Conservation (phyloP, 2,888 invertebrate genomes). For the Athripsodes cinereus region DNA sequence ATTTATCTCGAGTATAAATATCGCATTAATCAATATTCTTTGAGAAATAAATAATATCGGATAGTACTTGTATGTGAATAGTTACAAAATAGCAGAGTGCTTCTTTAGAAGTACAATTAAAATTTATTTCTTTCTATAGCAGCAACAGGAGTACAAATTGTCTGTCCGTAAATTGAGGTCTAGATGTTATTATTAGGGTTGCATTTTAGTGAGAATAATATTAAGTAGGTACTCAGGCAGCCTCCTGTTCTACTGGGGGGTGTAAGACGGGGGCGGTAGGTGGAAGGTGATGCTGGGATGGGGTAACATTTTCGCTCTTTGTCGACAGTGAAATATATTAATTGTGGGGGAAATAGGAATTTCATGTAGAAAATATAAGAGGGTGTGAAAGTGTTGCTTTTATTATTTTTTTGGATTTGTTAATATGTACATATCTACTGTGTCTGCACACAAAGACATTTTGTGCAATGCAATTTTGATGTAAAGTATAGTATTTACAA, state of each 20-base stretch:
- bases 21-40: no score
- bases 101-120: no score
- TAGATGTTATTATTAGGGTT: not conserved
- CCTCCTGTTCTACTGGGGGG: not conserved
- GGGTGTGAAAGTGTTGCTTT: not conserved
- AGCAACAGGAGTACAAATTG: no score
- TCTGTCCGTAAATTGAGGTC: not conserved
- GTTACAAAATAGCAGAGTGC: no score
- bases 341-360: slow-evolving; percentile 1
- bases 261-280: not conserved
- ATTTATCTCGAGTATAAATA: no score
- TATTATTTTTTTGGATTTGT: not conserved
- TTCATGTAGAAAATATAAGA: not conserved
- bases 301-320: not conserved
- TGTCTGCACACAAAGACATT: no score
- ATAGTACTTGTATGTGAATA: no score
- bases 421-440: no score
- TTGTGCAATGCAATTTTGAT: no score
- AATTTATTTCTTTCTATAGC: no score
- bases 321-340: slow-evolving; percentile 1
- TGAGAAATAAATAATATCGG: no score
- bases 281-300: not conserved
- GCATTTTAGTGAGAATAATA: not conserved
- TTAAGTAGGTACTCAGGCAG: not conserved
- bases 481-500: no score